phyloP scores from a whole-genome alignment of 2,113 vertebrate genomes.

The Plotosus lineatus region DNA sequence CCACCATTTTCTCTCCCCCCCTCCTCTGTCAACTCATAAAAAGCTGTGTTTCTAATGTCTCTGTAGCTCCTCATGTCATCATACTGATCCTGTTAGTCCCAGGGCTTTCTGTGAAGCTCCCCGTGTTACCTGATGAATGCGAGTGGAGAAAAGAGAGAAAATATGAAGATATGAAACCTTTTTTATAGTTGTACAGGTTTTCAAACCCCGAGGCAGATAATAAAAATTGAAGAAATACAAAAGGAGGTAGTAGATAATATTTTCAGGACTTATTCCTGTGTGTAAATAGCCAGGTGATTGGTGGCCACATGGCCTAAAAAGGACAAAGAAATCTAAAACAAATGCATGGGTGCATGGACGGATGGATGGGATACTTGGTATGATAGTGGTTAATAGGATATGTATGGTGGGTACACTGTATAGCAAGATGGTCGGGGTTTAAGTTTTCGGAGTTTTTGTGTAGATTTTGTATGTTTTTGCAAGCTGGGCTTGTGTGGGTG shows the following conservation, averaged over 20 bases:
- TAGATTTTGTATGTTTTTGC: too few species aligned
- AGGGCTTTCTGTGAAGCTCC: background rate
- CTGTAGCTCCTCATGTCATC: conserved; percentile 34
- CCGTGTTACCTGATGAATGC: conserved; percentile 26
- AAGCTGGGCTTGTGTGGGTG: too few species aligned
- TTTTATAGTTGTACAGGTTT: conserved; percentile 20
- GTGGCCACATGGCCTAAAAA: too few species aligned
- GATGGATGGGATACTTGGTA: too few species aligned
- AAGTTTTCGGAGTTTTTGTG: too few species aligned
- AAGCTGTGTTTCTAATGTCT: conserved; percentile 41
- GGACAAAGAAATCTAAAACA: too few species aligned
- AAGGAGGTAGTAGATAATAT: background rate
- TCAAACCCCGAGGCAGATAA: conserved; percentile 21
- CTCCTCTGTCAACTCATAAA: background rate
- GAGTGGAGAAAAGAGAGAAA: conserved; percentile 19
- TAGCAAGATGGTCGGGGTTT: too few species aligned
- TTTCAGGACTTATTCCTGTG: background rate
- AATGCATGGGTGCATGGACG: too few species aligned
- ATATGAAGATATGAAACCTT: background rate
- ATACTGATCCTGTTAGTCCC: conserved; percentile 28
- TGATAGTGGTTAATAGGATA: too few species aligned
- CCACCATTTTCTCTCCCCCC: background rate
- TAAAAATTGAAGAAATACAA: conserved; percentile 32
- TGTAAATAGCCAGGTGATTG: too few species aligned
- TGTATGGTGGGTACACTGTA: too few species aligned